These are phyloP conservation scores for Lochmaea crataegi DNA, from an alignment of 2,888 invertebrate genomes.

Conservation along the genomic window DNA sequence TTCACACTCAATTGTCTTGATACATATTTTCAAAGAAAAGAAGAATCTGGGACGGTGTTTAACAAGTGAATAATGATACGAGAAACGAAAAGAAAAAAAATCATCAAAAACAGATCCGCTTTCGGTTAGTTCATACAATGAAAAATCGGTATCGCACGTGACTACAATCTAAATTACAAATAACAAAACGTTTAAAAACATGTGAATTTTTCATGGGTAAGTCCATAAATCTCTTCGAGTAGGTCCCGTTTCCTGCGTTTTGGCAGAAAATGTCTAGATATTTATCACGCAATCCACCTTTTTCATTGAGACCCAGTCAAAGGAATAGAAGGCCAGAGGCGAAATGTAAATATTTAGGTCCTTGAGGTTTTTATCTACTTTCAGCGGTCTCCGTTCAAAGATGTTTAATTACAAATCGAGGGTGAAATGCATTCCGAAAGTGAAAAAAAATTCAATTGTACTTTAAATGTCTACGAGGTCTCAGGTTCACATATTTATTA, in stretches of 20 bases:
- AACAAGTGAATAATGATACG: background rate
- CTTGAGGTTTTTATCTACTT: background rate
- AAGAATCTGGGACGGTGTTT: too few relatives aligned
- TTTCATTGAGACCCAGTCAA: conserved; percentile 6
- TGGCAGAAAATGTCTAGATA: conserved; percentile 19
- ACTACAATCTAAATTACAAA: conserved; percentile 24
- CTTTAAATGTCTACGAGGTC: too few relatives aligned
- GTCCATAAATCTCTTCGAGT: conserved; percentile 23
- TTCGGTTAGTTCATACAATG: background rate
- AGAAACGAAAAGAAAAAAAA: background rate
- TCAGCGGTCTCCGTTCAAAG: background rate
- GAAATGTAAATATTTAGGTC: background rate
- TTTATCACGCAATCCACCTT: conserved; percentile 24
- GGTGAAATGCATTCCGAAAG: background rate
- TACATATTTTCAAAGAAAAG: too few relatives aligned
- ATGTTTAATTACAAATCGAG: background rate
- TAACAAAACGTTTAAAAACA: conserved; percentile 24
- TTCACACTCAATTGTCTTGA: too few relatives aligned
- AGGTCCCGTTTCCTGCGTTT: conserved; percentile 22
- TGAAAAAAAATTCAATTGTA: background rate
- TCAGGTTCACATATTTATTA: too few relatives aligned
- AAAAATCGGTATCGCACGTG: conserved; percentile 24
- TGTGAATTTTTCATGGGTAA: conserved; percentile 27
- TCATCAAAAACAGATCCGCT: background rate
- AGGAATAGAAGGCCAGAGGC: background rate